Percentiles rank a stretch among this genome's conserved stretches.
phyloP scores from a whole-genome alignment of 2,113 vertebrate species.

The Mirza zaza region DNA sequence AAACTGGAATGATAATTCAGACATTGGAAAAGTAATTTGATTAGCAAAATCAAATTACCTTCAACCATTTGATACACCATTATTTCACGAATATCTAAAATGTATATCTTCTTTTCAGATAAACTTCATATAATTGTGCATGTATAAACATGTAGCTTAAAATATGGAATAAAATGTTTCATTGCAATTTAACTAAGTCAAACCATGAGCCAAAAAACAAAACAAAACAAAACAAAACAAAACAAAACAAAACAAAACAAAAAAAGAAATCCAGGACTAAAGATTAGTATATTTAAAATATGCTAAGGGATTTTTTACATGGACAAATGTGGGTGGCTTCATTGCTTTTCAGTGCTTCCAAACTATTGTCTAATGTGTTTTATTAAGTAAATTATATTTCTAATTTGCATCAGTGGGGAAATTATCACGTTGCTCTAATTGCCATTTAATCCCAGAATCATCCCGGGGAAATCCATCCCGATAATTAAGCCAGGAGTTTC shows the following conservation, averaged over 20 bases:
- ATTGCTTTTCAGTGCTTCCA: background rate
- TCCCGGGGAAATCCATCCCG: background rate
- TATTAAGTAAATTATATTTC: background rate
- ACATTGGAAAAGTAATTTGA: accelerated
- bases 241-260: background rate
- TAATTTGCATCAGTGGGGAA: background rate
- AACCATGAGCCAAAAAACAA: background rate
- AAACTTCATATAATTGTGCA: background rate
- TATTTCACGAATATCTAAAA: background rate
- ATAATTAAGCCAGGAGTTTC: background rate
- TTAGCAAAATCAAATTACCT: background rate
- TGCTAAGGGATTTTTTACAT: background rate
- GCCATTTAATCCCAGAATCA: background rate
- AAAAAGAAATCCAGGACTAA: too few relatives aligned
- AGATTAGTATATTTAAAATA: background rate
- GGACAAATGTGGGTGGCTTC: background rate
- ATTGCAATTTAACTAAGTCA: background rate
- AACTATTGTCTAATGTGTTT: background rate
- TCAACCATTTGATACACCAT: background rate
- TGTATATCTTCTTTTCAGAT: too few relatives aligned
- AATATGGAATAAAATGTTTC: background rate
- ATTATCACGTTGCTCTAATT: background rate
- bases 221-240: background rate
- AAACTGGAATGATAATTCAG: background rate
- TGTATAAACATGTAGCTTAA: background rate